Evolutionary conservation across 1,140 invertebrate genomes (phyloP), one percentile per base, ranked within the genome.

Genomic region (Leptinotarsa texana): DNA sequence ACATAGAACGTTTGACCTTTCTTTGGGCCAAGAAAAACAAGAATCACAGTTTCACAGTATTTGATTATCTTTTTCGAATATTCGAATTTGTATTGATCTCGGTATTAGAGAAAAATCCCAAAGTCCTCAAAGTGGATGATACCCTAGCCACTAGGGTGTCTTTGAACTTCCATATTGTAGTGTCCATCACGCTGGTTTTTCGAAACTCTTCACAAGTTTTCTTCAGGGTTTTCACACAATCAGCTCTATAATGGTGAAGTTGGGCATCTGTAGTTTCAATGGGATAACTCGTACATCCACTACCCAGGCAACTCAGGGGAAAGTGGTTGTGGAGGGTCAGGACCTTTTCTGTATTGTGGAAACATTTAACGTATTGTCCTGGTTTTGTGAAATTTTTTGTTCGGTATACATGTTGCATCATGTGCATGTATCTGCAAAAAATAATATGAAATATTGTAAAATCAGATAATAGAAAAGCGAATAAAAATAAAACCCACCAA

Each of bases 291-390:
- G 94, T 94, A 84, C 96, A 98, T 1, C 91, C 90, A 3, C 93
- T 91, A 22, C 94, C 94, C 1, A 97, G 85, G 81, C 96, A 98
- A 61, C 94, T 93, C 63, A 98, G 85, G 15, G 96, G 95, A 82
- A 96, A 97, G 86, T 97, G 96, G 86, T 97, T 98, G 88, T 97
- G 95, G 51, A 98, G 87, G 5, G 94, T 95, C 8, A 97, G 89
- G 18, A 96, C 95, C 75, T 93, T 89, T 79, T 95, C 93, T 4
- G 95, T 93, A 86, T 97, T 95, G 84, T 97, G 95, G 88, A 98
- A 97, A 86, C 95, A 96, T 85, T 98, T 98, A 48, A 97, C 93
- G 85, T 96, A 97, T 84, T 95, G 93, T 77, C 95, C 95, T 1
- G 95, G 95, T 85, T 96, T 96, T 1, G 95, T 97, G 85, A 95